phyloP scores from a whole-genome alignment of 2,113 vertebrate species.

The Antidorcas marsupialis region DNA sequence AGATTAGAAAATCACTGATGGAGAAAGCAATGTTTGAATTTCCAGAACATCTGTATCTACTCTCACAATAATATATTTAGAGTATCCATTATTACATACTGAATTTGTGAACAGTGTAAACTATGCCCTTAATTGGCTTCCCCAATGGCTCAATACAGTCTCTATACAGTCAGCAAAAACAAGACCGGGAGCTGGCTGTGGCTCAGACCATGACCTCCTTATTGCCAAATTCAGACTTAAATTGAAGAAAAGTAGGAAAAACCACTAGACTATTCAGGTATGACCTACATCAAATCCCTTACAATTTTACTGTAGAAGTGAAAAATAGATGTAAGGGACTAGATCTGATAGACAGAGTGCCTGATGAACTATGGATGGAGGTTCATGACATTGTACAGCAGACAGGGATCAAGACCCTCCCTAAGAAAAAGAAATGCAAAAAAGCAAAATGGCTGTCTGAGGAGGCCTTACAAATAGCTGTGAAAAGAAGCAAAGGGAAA shows the following conservation, averaged over 20 bases:
- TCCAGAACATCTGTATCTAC: neutral
- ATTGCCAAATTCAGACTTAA: neutral
- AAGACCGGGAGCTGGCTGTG: neutral
- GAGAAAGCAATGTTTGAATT: neutral
- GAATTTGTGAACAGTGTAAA: neutral
- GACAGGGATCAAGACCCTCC: neutral
- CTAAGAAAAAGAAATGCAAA: neutral
- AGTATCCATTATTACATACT: neutral
- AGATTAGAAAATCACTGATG: neutral
- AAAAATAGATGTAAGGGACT: neutral
- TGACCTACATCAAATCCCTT: neutral
- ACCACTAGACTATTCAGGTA: neutral
- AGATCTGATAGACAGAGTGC: neutral
- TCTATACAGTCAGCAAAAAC: neutral
- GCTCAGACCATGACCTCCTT: neutral
- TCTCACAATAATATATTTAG: neutral
- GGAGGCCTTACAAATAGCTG: neutral
- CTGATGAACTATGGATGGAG: neutral
- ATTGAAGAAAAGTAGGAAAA: neutral
- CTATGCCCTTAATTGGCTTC: neutral
- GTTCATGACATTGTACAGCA: neutral
- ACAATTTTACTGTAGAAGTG: neutral
- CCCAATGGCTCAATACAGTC: neutral
- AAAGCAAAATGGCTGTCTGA: neutral
- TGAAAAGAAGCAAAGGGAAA: neutral